These are phyloP conservation scores for Poeciliopsis turrubarensis DNA, from an alignment of 2,113 vertebrate species.

Conservation along the genomic window DNA sequence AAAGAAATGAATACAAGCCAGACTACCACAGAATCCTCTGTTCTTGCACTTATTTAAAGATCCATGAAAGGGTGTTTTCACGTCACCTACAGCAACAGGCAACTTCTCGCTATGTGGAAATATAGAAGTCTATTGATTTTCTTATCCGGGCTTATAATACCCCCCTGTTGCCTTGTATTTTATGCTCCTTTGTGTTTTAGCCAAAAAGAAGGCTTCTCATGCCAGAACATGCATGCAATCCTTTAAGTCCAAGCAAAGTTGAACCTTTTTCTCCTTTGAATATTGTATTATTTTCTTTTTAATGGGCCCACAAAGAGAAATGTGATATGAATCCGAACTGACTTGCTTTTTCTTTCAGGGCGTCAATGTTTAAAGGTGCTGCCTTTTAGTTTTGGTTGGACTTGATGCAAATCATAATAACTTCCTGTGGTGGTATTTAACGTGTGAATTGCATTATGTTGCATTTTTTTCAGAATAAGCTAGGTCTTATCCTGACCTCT, in stretches of 20 bases:
- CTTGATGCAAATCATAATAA: neutral
- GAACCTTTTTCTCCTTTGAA: neutral
- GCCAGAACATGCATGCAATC: neutral
- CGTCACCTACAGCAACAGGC: neutral
- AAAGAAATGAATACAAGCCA: neutral
- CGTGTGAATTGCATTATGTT: neutral
- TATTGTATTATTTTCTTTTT: neutral
- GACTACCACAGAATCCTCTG: neutral
- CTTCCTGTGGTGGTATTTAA: neutral
- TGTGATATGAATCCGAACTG: neutral
- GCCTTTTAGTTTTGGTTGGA: neutral
- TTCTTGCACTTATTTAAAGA: neutral
- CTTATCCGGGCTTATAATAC: neutral
- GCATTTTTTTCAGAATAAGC: neutral
- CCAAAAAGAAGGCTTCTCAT: neutral
- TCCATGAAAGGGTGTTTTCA: neutral
- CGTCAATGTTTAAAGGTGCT: neutral
- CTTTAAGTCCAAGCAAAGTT: neutral
- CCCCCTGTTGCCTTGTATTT: neutral
- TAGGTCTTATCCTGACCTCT: neutral
- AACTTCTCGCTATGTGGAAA: neutral
- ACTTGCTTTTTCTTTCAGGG: neutral
- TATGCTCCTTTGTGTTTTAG: neutral
- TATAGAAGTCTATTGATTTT: neutral
- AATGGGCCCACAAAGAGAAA: neutral